phyloP scores from a whole-genome alignment of 2,113 vertebrate genomes.

The Hoplias malabaricus region DNA sequence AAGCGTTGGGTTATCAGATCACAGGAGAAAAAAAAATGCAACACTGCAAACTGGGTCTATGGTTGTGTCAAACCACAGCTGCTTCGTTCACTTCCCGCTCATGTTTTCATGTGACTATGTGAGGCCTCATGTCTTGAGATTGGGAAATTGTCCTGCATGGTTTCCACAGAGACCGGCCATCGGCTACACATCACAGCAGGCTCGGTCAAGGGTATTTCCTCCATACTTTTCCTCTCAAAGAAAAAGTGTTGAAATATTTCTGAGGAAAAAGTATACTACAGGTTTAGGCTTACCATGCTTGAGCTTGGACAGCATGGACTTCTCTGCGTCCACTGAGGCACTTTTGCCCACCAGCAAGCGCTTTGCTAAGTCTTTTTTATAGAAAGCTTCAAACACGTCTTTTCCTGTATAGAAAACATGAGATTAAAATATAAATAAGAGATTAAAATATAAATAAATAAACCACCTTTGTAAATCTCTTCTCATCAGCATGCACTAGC shows the following conservation, averaged over 20 bases:
- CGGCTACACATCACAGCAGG: background rate
- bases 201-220: background rate
- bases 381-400: conserved; percentile 98
- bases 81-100: conserved; percentile 12
- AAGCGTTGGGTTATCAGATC: background rate
- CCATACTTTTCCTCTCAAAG: background rate
- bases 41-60: background rate
- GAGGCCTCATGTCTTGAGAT: background rate
- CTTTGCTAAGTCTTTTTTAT: conserved; percentile 98
- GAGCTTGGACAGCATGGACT: conserved; percentile 98
- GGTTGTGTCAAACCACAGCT: conserved; percentile 29
- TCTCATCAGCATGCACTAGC: too few species aligned
- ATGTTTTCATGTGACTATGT: conserved; percentile 5
- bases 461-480: too few species aligned
- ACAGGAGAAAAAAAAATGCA: background rate
- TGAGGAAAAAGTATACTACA: background rate
- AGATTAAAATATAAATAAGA: background rate
- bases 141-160: conserved; percentile 24
- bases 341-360: conserved; percentile 96
- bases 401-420: conserved; percentile 76
- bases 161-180: conserved; percentile 4
- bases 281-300: conserved; percentile 83
- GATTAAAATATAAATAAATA: background rate
- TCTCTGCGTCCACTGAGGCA: conserved; percentile 97
- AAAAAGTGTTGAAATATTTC: background rate